Evolutionary conservation across 2,797 vertebrate genomes (phyloP).

Genomic region (Hafferia zeledoni): DNA sequence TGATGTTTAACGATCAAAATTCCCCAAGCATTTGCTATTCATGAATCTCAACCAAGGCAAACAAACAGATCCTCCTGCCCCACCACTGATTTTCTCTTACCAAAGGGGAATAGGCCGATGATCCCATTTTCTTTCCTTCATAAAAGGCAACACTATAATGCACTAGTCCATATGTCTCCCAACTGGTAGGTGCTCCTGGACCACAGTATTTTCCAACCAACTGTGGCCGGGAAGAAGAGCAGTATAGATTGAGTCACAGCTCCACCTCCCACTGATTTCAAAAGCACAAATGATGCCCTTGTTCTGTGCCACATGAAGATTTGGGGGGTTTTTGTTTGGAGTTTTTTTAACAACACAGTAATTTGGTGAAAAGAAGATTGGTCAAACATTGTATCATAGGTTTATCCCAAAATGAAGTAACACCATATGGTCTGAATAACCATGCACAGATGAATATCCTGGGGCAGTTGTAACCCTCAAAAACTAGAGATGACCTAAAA

Average conservation of each 20-base stretch:
- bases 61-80: neutral
- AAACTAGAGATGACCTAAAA: neutral
- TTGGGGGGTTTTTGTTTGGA: too few species aligned
- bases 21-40: neutral
- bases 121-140: conserved; percentile 33
- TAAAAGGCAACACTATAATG: neutral
- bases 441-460: neutral
- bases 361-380: neutral
- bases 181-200: neutral
- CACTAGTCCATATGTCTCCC: neutral
- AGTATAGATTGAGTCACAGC: conserved; percentile 66
- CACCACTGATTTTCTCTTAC: neutral
- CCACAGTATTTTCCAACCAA: neutral
- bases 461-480: neutral
- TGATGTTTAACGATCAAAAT: neutral
- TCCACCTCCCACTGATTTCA: conserved; percentile 61
- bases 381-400: neutral
- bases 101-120: conserved; percentile 15
- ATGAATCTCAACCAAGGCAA: neutral
- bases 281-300: conserved; percentile 28
- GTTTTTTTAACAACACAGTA: neutral
- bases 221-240: neutral
- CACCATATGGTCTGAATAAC: neutral
- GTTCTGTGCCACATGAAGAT: neutral
- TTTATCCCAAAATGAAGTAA: neutral